Base-by-base conservation (phyloP, 2,113 vertebrate species). In the Dolichallabes microphthalmus region DNA sequence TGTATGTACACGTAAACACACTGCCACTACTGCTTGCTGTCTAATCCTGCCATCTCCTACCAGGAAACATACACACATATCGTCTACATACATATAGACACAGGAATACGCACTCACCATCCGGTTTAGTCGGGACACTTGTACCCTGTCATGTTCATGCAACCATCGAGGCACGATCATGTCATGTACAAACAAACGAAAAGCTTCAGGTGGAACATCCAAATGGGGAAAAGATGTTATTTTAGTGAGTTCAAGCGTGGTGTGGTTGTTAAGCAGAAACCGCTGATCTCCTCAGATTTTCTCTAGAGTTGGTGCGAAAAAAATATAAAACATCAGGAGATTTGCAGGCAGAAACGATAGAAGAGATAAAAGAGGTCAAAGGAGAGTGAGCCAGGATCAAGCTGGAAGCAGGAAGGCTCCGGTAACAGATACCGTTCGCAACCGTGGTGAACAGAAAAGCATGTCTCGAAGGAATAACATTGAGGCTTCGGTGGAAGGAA, bases 1-100 rank as follows among this genome's bases (percentile, higher is more conserved):
- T 60, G 76, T 79, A 39, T 60, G 73, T 14, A 58, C 76, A 60
- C 20, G 52, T 79, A 58, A 78, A 78, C 55, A 78, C 53, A 22
- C 17, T 25, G 27, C 57, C 27, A 7, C 75, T 57, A 25, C 53
- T 32, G 9, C 55, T 35, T 7, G 11, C 22, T 32, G 27, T 32
- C 75, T 0, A 17, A 1, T 19, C 12, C 14, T 57, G 52, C 50
- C 13, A 27, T 53, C 4, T 27, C 25, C 50, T 30, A 30, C n/a
- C 14, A 27, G 73, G 45, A 53, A 3, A 17, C 32, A 30, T 14
- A 32, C 17, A 1, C 64, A 1, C 63, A 30, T 3, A 14, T 15
- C 0, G 32, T 20, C 8, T 20, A 20, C 66, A 2, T 20, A n/a
- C n/a, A n/a, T n/a, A n/a, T n/a, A n/a, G 68, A 35, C 32, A 9